A percentile compares a stretch with the other conserved stretches of the same genome.
phyloP scores from a whole-genome alignment of 2,888 invertebrate genomes.

The Netelia fuscicornis region DNA sequence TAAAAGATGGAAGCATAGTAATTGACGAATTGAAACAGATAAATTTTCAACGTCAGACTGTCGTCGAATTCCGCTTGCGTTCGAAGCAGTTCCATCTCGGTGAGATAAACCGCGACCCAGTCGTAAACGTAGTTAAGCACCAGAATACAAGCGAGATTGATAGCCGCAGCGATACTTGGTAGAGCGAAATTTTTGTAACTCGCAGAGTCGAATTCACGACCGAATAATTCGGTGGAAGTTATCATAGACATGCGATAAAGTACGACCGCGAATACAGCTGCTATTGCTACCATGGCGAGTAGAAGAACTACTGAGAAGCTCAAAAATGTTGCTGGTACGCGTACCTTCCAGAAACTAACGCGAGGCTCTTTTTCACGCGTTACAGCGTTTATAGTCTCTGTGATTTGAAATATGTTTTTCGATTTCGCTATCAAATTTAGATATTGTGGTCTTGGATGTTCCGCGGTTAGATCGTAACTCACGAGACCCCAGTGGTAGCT shows the following conservation, averaged over 20 bases:
- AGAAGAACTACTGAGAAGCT: slow-evolving; percentile 90
- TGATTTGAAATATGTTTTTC: slow-evolving; percentile 55
- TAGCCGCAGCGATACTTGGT: slow-evolving; percentile 91
- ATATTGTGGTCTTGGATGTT: slow-evolving; percentile 92
- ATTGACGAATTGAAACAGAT: slow-evolving; percentile 95
- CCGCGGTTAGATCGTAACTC: slow-evolving; percentile 90
- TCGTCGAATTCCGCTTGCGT: slow-evolving; percentile 95
- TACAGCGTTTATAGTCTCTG: slow-evolving; percentile 79
- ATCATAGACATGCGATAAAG: slow-evolving; percentile 90
- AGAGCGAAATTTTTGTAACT: slow-evolving; percentile 89
- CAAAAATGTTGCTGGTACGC: slow-evolving; percentile 89
- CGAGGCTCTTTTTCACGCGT: slow-evolving; percentile 89
- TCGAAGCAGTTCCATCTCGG: slow-evolving; percentile 91
- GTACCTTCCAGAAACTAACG: slow-evolving; percentile 91
- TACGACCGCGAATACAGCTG: slow-evolving; percentile 91
- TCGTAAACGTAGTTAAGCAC: slow-evolving; percentile 90
- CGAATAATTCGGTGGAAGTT: slow-evolving; percentile 87
- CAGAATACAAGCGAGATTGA: slow-evolving; percentile 92
- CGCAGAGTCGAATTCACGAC: slow-evolving; percentile 84
- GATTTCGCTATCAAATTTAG: slow-evolving; percentile 79
- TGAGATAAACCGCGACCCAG: slow-evolving; percentile 88
- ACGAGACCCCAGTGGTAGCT: slow-evolving; percentile 94
- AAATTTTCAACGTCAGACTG: slow-evolving; percentile 94
- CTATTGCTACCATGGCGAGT: slow-evolving; percentile 89
- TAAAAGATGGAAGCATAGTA: slow-evolving; percentile 96